Conservation (phyloP, 2,797 vertebrate genomes). For the Thripadectes ignobilis region DNA sequence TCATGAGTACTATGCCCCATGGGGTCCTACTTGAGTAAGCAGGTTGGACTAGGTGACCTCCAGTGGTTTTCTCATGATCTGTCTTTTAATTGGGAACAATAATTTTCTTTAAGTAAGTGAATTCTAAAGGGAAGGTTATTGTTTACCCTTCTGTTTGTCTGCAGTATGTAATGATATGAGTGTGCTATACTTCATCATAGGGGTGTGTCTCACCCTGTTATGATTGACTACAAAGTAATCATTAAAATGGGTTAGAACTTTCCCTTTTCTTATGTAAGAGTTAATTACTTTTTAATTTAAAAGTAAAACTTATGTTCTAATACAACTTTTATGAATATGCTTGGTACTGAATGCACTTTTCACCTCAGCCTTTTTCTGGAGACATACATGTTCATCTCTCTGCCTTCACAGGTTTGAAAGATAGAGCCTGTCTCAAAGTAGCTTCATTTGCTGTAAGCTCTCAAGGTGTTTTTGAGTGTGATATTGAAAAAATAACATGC, state of each 20-base stretch:
- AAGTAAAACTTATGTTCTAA: neutral
- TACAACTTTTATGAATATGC: neutral
- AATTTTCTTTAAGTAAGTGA: neutral
- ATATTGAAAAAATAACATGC: neutral
- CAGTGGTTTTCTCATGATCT: neutral
- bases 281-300: neutral
- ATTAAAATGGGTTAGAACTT: neutral
- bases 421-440: neutral
- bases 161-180: rapidly evolving
- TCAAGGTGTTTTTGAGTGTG: neutral
- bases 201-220: neutral
- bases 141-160: neutral
- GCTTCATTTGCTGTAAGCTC: neutral
- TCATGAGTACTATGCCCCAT: neutral
- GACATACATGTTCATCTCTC: neutral
- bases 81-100: neutral
- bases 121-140: neutral
- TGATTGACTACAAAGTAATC: neutral
- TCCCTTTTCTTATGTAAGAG: neutral
- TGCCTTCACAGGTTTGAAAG: neutral
- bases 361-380: neutral
- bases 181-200: neutral
- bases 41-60: neutral
- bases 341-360: neutral
- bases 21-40: neutral